A percentile compares a stretch with the other conserved stretches of the same genome.
phyloP scores from a whole-genome alignment of 2,113 vertebrate species.

The Camelus dromedarius region DNA sequence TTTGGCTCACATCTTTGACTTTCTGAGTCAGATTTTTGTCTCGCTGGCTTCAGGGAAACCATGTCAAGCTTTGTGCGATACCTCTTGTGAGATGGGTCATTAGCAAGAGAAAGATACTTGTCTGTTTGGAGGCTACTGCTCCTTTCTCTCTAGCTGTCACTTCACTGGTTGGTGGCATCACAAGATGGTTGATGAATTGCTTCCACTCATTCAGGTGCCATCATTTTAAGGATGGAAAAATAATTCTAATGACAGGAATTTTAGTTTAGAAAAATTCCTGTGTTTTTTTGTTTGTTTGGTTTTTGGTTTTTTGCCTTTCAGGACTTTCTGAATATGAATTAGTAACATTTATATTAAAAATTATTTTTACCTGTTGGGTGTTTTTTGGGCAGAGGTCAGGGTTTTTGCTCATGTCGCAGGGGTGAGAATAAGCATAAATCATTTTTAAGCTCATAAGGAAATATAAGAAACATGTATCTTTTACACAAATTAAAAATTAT shows the following conservation, averaged over 20 bases:
- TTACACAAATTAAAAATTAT: slow-evolving; percentile 19
- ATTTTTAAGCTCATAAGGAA: not conserved
- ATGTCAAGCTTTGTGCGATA: not conserved
- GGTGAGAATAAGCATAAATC: slow-evolving; percentile 42
- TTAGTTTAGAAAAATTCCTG: not conserved
- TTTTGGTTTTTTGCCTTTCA: not conserved
- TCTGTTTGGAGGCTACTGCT: not conserved
- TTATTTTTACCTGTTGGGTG: slow-evolving; percentile 28
- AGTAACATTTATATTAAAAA: not conserved
- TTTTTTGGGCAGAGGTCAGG: not conserved
- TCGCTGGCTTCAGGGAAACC: not conserved
- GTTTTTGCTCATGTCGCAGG: slow-evolving; percentile 15
- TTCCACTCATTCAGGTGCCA: not conserved
- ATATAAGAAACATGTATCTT: not conserved
- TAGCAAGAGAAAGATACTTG: not conserved
- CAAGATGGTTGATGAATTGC: not conserved
- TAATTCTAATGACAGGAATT: slow-evolving; percentile 1
- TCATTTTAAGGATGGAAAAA: not conserved
- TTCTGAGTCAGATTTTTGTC: slow-evolving; percentile 20
- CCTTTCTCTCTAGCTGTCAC: not conserved
- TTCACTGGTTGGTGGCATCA: not conserved
- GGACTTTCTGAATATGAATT: slow-evolving; percentile 54
- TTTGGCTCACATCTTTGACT: slow-evolving; percentile 8
- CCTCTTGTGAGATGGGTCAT: not conserved
- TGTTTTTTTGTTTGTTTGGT: not conserved